phyloP scores from a whole-genome alignment of 2,113 vertebrate species.

The Aspiorhynchus laticeps region DNA sequence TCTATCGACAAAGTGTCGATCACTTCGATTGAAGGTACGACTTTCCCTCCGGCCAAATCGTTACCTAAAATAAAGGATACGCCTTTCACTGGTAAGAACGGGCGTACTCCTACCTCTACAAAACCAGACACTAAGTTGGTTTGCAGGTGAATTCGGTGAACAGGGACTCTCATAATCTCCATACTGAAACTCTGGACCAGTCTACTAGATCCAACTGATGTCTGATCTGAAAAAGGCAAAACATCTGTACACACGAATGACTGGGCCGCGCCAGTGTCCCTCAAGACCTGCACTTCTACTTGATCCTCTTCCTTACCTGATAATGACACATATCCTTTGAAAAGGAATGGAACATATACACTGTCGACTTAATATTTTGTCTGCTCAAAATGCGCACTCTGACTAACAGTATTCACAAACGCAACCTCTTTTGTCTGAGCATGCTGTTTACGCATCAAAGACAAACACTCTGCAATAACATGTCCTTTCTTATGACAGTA shows the following conservation, averaged over 20 bases:
- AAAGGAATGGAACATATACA: background rate
- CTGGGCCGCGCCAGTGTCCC: background rate
- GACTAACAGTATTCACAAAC: no score
- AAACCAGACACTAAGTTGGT: background rate
- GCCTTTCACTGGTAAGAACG: conserved; percentile 31
- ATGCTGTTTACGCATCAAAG: no score
- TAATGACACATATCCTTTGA: background rate
- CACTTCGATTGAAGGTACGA: background rate
- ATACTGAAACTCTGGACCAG: background rate
- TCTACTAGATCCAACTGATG: background rate
- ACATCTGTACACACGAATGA: background rate
- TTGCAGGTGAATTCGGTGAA: background rate
- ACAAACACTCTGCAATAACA: no score
- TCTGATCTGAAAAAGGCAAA: conserved; percentile 25
- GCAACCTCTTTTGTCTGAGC: no score
- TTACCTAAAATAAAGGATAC: background rate
- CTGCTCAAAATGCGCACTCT: no score
- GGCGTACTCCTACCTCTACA: background rate
- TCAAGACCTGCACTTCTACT: background rate
- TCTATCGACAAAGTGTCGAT: background rate
- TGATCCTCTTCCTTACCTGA: background rate
- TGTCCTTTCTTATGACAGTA: no score
- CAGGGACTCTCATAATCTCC: background rate
- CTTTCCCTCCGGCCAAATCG: background rate
- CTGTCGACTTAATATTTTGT: background rate